Percentiles rank a stretch among this genome's conserved stretches.
phyloP scores from a whole-genome alignment of 2,113 vertebrate genomes.

The Tauraco erythrolophus region DNA sequence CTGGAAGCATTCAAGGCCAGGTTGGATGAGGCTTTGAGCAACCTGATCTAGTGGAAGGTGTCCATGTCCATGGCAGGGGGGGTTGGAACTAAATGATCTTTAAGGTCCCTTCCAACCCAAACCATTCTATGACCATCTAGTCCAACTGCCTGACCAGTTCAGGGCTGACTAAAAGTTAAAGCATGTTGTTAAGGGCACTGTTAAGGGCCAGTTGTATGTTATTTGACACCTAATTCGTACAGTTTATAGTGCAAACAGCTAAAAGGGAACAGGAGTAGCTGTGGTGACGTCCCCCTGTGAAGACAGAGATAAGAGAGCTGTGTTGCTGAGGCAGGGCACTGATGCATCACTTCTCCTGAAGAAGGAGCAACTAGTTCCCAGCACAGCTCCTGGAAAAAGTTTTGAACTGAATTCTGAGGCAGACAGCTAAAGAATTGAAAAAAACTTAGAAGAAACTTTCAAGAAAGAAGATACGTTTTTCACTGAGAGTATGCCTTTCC shows the following conservation, averaged over 20 bases:
- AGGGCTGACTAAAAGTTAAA: no score
- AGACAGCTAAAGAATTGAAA: neutral
- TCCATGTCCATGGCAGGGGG: no score
- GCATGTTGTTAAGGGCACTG: no score
- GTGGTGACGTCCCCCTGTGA: neutral
- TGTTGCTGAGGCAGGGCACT: neutral
- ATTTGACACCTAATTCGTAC: neutral
- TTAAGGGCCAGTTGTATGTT: neutral
- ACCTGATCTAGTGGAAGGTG: no score
- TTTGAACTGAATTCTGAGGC: neutral
- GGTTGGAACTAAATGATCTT: no score
- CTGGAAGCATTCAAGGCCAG: no score
- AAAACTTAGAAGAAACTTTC: neutral
- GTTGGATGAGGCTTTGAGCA: no score
- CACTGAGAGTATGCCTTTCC: neutral
- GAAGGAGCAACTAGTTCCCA: neutral
- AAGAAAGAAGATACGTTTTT: neutral
- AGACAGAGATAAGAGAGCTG: neutral
- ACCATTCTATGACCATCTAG: no score
- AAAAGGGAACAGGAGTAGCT: neutral
- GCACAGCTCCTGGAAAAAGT: neutral
- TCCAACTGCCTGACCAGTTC: no score
- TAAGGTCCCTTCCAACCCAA: no score
- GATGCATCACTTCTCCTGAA: neutral
- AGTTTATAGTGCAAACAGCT: neutral